Percentiles rank a stretch among this genome's conserved stretches.
These are phyloP conservation scores for Salpingus planirostris DNA, from an alignment of 2,888 invertebrate genomes.

Conservation along the genomic window DNA sequence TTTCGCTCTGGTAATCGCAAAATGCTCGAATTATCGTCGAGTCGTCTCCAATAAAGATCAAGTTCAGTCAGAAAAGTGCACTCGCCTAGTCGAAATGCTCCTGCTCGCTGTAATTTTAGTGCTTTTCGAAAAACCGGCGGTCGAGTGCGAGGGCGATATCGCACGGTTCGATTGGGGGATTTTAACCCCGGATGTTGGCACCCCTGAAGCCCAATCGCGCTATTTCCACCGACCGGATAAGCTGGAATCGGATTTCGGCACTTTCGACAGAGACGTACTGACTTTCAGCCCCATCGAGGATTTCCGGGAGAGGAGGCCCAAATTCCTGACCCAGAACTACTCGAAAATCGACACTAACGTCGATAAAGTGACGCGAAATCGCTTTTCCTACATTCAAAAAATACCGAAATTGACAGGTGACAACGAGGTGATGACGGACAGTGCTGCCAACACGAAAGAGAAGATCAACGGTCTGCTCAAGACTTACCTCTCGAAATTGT, in stretches of 20 bases:
- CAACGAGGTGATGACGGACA: no score
- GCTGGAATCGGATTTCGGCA: constrained; percentile 20
- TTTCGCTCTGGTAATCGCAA: constrained; percentile 11
- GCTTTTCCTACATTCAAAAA: constrained; percentile 13
- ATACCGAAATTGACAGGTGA: constrained; percentile 10
- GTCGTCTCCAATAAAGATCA: no score
- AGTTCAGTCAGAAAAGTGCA: no score
- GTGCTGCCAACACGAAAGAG: constrained; percentile 12
- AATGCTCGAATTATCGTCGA: no score
- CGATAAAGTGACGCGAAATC: background rate
- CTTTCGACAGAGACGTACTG: constrained; percentile 7
- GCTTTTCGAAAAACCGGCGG: background rate
- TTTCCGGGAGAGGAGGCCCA: constrained; percentile 7
- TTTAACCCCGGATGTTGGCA: background rate
- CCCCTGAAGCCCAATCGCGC: background rate
- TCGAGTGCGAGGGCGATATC: background rate
- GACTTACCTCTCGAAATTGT: constrained; percentile 23
- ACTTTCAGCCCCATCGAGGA: constrained; percentile 4
- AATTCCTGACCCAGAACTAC: constrained; percentile 10
- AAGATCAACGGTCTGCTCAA: constrained; percentile 24
- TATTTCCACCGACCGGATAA: constrained; percentile 3
- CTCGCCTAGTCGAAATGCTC: no score
- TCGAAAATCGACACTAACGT: background rate
- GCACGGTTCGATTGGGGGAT: background rate
- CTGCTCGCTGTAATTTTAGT: background rate